Base-by-base conservation (phyloP, 2,888 invertebrate genomes). In the Branchipolynoe longqiensis region DNA sequence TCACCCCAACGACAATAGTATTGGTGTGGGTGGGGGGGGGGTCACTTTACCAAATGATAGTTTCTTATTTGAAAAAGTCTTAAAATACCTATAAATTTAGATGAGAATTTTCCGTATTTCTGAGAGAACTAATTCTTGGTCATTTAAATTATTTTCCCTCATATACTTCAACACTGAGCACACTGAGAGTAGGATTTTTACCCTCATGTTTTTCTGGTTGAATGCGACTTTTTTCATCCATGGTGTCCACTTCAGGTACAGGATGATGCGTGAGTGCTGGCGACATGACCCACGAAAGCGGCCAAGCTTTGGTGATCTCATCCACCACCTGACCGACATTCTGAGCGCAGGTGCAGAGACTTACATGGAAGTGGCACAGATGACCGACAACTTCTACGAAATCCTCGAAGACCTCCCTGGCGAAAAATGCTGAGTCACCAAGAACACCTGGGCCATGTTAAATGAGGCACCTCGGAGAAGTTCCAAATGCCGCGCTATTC, bases 231-330 rank as follows among this genome's bases (percentile, higher is more conserved):
- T n/a, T n/a, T n/a, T n/a, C n/a, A n/a, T n/a, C 48, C n/a, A n/a
- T n/a, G n/a, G n/a, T n/a, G n/a, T n/a, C n/a, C n/a, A n/a, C 36
- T 25, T 36, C 86, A 92, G 92, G 87, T 98, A 98, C 94, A 97
- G 98, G 91, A 97, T 98, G 84, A 98, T 98, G 98, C 97, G 96
- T 93, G 97, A 98, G 93, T 98, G 98, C 93, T 98, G 98, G 98
- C 97, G 97, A 88, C 96, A 96, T 38, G 96, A 97, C 90, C 95
- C 97, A 0, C 95, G 96, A n/a, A 95, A 96, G 87, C 94, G 98
- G 86, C 98, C 98, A 0, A 95, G 96, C 74, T 98, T 98, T 94
- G 95, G 95, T 0, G 97, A 98, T 93, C 96, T 98, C 31, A 96
- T 97, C 1, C 95, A 95, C 84, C 95, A 97, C 93, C 94, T 98